Evolutionary conservation across 2,888 invertebrate species (phyloP), one percentile per base, ranked within the genome.

Genomic region (Parnassius glacialis): DNA sequence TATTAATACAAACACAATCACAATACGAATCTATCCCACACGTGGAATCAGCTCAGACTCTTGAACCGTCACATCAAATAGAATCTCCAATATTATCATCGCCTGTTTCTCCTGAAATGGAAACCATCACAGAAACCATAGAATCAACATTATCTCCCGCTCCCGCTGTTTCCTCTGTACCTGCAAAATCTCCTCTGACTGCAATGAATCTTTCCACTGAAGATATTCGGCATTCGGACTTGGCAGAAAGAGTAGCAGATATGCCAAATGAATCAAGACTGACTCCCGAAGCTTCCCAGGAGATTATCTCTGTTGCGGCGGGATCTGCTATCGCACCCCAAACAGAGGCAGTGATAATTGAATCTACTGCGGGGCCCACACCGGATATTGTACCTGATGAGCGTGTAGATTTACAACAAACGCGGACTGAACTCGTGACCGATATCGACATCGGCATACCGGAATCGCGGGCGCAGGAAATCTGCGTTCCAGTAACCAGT

Each of bases 391-490:
- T 87, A 48, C 83, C 87, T 20, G 85, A 84, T 25, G 78, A 80
- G 66, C 78, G 75, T 42, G 66, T 64, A 41, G 65, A 67, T 55
- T 64, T 72, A 41, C 25, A 53, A 1, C 61, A 56, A 45, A 54
- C 34, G 61, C 82, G 79, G 62, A 69, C 76, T 59, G 88, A 85
- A 60, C 82, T 86, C 68, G 83, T 88, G 68, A 88, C 89, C 50
- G 89, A 89, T 66, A 79, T 88, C 62, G 89, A 89, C 66, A 84
- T 85, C 52, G 87, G 84, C 64, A 82, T 85, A 54, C 79, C 87
- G 20, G 90, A 89, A 68, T 87, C 84, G 42, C 81, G 83, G 52
- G 90, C 90, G 58, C 89, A 89, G 64, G 88, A 90, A 85, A 93
- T 84, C 68, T 93, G 78, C 84, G 87, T 81, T 72, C 91, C 80